Conservation (phyloP, 30 jellyfish, hydroid and myxozoan species). For the Pelagia noctiluca region DNA sequence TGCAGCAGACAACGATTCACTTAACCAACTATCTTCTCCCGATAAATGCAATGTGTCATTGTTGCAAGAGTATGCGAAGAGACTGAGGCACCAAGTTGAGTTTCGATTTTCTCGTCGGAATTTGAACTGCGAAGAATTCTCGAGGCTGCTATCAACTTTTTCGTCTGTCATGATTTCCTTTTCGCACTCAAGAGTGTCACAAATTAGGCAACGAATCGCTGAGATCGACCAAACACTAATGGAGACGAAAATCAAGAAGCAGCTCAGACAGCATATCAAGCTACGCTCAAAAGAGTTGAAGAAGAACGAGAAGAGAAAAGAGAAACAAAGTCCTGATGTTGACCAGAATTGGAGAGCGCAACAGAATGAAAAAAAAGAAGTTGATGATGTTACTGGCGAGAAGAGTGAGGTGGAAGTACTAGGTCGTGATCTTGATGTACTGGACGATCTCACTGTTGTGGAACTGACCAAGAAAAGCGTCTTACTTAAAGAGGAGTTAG, state of each 20-base stretch:
- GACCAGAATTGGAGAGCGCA: conserved; percentile 48
- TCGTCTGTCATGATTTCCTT: conserved; percentile 8
- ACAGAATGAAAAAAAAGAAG: not conserved
- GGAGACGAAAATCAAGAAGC: conserved; percentile 55
- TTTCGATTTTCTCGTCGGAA: not conserved
- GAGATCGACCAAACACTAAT: conserved; percentile 16
- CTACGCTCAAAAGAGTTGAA: conserved; percentile 14
- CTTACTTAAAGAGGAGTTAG: conserved; percentile 18
- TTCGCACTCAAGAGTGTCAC: conserved; percentile 23
- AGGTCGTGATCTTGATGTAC: conserved; percentile 26
- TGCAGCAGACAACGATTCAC: not conserved
- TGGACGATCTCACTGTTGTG: conserved; percentile 37
- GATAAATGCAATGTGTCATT: not conserved
- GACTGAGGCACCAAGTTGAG: not conserved
- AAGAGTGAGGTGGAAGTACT: not conserved
- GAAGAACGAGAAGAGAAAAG: not conserved
- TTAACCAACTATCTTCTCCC: not conserved
- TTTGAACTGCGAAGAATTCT: not conserved
- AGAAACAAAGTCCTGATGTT: not conserved
- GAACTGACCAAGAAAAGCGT: conserved; percentile 10
- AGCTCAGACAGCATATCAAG: conserved; percentile 51
- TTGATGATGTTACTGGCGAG: not conserved
- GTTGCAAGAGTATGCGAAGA: not conserved
- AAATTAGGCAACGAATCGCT: not conserved
- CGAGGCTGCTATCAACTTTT: conserved; percentile 21